These are phyloP conservation scores for Drosophila bunnanda DNA, from an alignment of 2,888 invertebrate species.

Conservation along the genomic window DNA sequence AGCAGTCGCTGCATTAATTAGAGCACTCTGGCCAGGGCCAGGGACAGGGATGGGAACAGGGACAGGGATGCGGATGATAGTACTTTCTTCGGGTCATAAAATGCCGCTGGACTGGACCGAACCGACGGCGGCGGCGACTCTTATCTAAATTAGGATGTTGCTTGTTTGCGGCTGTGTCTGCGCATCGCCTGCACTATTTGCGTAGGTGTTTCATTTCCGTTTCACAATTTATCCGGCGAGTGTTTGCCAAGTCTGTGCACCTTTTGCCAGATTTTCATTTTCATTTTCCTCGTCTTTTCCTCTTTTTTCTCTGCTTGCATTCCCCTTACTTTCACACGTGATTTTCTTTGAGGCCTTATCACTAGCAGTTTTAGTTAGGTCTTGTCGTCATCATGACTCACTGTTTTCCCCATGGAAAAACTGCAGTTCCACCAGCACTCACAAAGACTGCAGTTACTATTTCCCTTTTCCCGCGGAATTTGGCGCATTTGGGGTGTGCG, in stretches of 20 bases:
- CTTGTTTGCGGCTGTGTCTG: conserved; percentile 79
- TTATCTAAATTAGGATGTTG: conserved; percentile 82
- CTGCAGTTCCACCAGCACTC: conserved; percentile 51
- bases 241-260: conserved; percentile 65
- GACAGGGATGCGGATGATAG: conserved; percentile 25
- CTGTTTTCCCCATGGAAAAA: conserved; percentile 38
- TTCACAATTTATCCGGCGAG: conserved; percentile 75
- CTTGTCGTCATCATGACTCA: conserved; percentile 60
- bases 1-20: conserved; percentile 75
- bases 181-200: conserved; percentile 77
- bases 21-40: conserved; percentile 62
- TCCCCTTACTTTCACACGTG: conserved; percentile 64
- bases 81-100: conserved; percentile 72
- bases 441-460: conserved; percentile 40
- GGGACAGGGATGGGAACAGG: conserved; percentile 4
- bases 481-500: conserved; percentile 64
- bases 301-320: neutral
- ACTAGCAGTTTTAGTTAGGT: conserved; percentile 34
- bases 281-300: conserved; percentile 34
- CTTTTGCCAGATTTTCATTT: conserved; percentile 48
- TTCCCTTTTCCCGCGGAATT: conserved; percentile 9
- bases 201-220: conserved; percentile 83
- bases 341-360: conserved; percentile 69
- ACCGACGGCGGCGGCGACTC: conserved; percentile 44
- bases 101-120: conserved; percentile 22